These are phyloP conservation scores for Drosophila micromelanica DNA, from an alignment of 1,140 invertebrate species.

Conservation along the genomic window DNA sequence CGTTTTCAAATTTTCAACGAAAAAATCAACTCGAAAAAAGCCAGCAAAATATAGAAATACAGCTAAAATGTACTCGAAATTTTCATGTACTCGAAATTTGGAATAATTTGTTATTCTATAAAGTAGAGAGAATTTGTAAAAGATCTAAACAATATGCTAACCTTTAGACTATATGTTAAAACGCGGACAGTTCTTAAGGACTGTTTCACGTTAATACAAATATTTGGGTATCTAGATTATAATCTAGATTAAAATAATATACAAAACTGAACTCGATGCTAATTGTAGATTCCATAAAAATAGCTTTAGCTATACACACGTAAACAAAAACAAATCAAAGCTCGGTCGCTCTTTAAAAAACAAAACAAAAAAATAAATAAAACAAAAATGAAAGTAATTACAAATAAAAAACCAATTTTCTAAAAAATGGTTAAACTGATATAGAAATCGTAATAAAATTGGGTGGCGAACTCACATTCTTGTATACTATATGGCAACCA, in stretches of 20 bases:
- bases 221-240: conserved; percentile 42
- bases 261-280: conserved; percentile 47
- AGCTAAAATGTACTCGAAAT: neutral
- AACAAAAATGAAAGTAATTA: neutral
- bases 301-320: conserved; percentile 49
- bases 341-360: conserved; percentile 4
- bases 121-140: conserved; percentile 8
- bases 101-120: conserved; percentile 14
- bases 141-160: conserved; percentile 12
- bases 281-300: conserved; percentile 61
- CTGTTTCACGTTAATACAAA: conserved; percentile 22
- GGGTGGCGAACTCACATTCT: neutral
- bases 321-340: conserved; percentile 30
- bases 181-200: conserved; percentile 23
- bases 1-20: neutral
- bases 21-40: neutral
- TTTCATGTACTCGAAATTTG: neutral
- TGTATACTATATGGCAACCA: neutral
- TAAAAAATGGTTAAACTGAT: conserved; percentile 2
- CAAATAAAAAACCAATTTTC: neutral
- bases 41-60: neutral
- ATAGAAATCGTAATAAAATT: conserved; percentile 10
- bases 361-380: neutral
- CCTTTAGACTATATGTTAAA: conserved; percentile 6
- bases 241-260: conserved; percentile 36